Conservation (phyloP, 2,888 invertebrate genomes). For the Cantharis rufa region DNA sequence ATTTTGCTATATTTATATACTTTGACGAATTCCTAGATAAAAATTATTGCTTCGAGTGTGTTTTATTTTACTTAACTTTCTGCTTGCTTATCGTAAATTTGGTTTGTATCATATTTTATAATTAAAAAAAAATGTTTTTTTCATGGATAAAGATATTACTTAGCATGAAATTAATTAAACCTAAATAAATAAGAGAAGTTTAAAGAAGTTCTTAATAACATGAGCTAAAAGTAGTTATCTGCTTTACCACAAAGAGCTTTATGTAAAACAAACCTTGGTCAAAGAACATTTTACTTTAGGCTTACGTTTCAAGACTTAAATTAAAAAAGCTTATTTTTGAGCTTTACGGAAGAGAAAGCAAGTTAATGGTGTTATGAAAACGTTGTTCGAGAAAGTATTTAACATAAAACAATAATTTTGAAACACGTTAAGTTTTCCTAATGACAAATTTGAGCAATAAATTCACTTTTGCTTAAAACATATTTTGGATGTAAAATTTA, state of each 20-base stretch:
- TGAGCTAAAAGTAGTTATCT: not conserved
- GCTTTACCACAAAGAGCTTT: not conserved
- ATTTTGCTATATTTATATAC: no score
- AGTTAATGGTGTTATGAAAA: not conserved
- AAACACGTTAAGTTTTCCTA: not conserved
- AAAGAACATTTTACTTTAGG: not conserved
- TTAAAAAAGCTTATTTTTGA: not conserved
- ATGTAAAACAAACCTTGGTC: not conserved
- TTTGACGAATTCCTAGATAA: no score
- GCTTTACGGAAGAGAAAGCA: not conserved
- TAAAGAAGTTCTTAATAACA: not conserved
- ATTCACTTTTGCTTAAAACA: constrained; percentile 13
- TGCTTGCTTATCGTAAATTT: not conserved
- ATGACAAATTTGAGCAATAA: constrained; percentile 19
- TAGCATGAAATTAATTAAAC: not conserved
- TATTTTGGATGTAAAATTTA: constrained; percentile 6
- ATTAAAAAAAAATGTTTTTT: not conserved
- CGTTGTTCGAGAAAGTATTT: not conserved
- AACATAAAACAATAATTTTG: not conserved
- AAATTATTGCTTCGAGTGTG: no score
- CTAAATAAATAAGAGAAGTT: not conserved
- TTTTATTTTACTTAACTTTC: no score
- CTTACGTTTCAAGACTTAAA: not conserved
- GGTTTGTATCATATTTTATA: not conserved
- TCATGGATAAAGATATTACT: not conserved